Percentiles rank a stretch among this genome's conserved stretches.
Evolutionary conservation across 2,113 vertebrate species (phyloP).

Genomic region (Gracilinanus agilis): DNA sequence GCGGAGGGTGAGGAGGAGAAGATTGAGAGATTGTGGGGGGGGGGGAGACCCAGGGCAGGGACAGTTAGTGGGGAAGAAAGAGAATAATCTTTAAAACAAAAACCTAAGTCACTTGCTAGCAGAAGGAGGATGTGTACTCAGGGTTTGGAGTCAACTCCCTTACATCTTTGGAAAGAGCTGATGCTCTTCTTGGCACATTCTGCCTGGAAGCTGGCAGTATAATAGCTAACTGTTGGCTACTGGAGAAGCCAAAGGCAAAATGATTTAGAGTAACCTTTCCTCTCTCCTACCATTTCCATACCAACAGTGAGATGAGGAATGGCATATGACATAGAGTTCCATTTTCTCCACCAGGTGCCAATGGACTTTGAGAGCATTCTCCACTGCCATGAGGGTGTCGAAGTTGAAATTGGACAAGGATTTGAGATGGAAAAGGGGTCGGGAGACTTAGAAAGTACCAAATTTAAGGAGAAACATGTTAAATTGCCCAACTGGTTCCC

Average conservation of each 20-base stretch:
- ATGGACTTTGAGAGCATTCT: not conserved
- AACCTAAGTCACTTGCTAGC: conserved; percentile 60
- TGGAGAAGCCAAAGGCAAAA: conserved; percentile 57
- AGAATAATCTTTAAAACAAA: conserved; percentile 75
- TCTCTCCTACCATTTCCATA: conserved; percentile 67
- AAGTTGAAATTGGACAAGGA: conserved; percentile 35
- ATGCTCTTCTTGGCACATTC: conserved; percentile 34
- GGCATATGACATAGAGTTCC: conserved; percentile 61
- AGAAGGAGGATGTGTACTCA: conserved; percentile 60
- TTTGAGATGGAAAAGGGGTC: not conserved
- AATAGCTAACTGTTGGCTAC: conserved; percentile 62
- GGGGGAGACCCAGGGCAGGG: conserved; percentile 27
- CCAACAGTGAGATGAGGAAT: conserved; percentile 76
- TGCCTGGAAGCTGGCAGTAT: not conserved
- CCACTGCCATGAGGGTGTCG: conserved; percentile 42
- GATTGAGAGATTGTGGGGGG: not conserved
- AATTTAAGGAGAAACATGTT: conserved; percentile 38
- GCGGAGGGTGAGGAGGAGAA: conserved; percentile 60
- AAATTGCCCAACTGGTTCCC: conserved; percentile 44
- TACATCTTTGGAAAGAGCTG: conserved; percentile 63
- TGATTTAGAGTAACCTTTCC: conserved; percentile 73
- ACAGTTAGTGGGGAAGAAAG: not conserved
- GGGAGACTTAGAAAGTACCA: not conserved
- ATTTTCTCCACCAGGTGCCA: not conserved
- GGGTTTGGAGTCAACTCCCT: conserved; percentile 34